Evolutionary conservation across 2,113 vertebrate genomes (phyloP).

Genomic region (Lophotis ruficrista): DNA sequence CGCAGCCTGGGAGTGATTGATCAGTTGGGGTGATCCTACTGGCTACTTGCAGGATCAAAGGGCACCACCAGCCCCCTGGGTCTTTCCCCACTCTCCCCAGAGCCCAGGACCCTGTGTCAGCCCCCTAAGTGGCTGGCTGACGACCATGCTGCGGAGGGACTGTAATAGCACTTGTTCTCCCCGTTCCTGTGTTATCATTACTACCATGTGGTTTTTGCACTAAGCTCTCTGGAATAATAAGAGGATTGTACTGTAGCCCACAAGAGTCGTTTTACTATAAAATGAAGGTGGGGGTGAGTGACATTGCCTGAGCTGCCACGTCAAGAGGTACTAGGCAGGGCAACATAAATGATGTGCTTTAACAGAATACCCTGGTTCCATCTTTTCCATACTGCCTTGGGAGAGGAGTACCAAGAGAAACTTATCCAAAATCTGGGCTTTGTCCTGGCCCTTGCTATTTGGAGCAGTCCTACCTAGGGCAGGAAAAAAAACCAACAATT

Average conservation of each 20-base stretch:
- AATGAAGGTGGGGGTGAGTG: background rate
- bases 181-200: background rate
- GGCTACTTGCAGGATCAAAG: background rate
- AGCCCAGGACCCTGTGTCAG: background rate
- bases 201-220: accelerated
- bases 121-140: background rate
- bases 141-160: accelerated
- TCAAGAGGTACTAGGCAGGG: background rate
- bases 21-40: background rate
- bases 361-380: background rate
- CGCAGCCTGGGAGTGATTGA: accelerated
- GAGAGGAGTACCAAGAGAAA: background rate
- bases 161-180: background rate
- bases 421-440: background rate
- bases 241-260: background rate
- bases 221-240: background rate
- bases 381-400: background rate
- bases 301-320: accelerated
- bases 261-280: background rate
- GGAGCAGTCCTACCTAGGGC: background rate
- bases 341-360: accelerated
- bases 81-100: background rate
- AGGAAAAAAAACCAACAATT: background rate
- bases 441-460: background rate
- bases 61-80: too few species aligned